A percentile compares a stretch with the other conserved stretches of the same genome.
These are phyloP conservation scores for Tetragonisca angustula DNA, from an alignment of 2,888 invertebrate species.

Conservation along the genomic window DNA sequence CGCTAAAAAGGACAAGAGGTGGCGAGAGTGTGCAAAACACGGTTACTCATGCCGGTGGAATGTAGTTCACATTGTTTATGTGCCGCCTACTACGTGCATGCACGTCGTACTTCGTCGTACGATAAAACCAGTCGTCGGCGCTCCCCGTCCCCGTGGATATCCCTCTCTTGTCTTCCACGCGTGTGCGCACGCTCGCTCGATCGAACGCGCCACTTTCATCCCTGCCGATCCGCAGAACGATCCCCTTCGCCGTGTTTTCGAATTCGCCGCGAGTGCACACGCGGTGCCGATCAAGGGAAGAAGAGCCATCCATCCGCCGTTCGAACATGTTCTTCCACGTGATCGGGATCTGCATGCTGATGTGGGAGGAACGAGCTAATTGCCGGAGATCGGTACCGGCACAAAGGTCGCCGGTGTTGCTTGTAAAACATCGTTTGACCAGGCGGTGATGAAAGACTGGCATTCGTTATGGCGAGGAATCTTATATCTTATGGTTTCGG, in stretches of 20 bases:
- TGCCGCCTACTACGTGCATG: constrained; percentile 64
- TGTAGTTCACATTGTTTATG: constrained; percentile 76
- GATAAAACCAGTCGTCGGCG: constrained; percentile 57
- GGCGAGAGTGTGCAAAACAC: constrained; percentile 64
- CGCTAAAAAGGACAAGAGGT: constrained; percentile 58
- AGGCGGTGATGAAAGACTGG: constrained; percentile 7
- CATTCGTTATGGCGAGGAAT: constrained; percentile 6
- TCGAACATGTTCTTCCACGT: constrained; percentile 2
- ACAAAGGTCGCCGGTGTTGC: constrained; percentile 19
- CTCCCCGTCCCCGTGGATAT: constrained; percentile 37
- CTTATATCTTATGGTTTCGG: not conserved
- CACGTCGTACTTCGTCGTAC: constrained; percentile 54
- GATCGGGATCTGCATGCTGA: constrained; percentile 31
- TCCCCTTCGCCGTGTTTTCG: constrained; percentile 15
- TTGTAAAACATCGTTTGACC: constrained; percentile 11
- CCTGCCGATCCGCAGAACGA: constrained; percentile 27
- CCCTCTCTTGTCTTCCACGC: not conserved
- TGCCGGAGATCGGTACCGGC: constrained; percentile 13
- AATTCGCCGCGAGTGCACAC: constrained; percentile 3
- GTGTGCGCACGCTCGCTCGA: not conserved
- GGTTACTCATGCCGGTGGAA: constrained; percentile 72
- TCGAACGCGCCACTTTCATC: constrained; percentile 43
- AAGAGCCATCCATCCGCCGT: not conserved
- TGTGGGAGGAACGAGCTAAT: constrained; percentile 1
- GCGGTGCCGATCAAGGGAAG: not conserved